phyloP scores from a whole-genome alignment of 2,888 invertebrate genomes.

The Oxystoma pomonae region DNA sequence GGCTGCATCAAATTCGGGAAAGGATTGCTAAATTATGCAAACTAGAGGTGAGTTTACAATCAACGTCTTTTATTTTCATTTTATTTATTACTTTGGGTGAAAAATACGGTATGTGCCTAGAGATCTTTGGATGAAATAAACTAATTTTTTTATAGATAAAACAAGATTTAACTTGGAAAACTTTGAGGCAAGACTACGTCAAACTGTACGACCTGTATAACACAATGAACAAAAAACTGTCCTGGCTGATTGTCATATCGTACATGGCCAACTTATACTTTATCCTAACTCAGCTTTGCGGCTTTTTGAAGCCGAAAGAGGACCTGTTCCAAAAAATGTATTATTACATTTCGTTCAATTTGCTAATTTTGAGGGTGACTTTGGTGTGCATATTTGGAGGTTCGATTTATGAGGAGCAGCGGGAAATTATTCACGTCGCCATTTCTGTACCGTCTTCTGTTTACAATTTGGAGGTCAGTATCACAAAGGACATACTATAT shows the following conservation, averaged over 20 bases:
- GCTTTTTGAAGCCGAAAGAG: slow-evolving; percentile 52
- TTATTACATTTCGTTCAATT: slow-evolving; percentile 43
- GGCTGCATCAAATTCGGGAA: slow-evolving; percentile 25
- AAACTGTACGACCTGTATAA: slow-evolving; percentile 34
- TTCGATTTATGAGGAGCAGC: slow-evolving; percentile 38
- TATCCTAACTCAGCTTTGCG: slow-evolving; percentile 66
- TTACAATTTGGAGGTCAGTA: slow-evolving; percentile 60
- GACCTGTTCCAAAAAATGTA: slow-evolving; percentile 35
- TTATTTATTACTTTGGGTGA: too few species aligned
- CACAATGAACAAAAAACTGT: slow-evolving; percentile 56
- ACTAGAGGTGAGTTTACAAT: slow-evolving; percentile 24
- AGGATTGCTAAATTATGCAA: slow-evolving; percentile 20
- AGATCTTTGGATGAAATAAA: too few species aligned
- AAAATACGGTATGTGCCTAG: too few species aligned
- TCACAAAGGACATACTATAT: too few species aligned
- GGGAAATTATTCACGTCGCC: slow-evolving; percentile 44
- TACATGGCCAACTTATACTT: slow-evolving; percentile 69
- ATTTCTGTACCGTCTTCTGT: slow-evolving; percentile 60
- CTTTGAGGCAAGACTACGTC: slow-evolving; percentile 27
- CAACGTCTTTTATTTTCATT: too few species aligned
- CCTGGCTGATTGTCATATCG: slow-evolving; percentile 60
- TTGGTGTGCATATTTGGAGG: slow-evolving; percentile 40
- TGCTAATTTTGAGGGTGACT: slow-evolving; percentile 35
- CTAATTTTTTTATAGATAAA: slow-evolving; percentile 24
- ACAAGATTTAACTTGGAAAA: slow-evolving; percentile 24